Evolutionary conservation across 2,888 invertebrate genomes (phyloP), one percentile per base, ranked within the genome.

Genomic region (Byasa hedistus): DNA sequence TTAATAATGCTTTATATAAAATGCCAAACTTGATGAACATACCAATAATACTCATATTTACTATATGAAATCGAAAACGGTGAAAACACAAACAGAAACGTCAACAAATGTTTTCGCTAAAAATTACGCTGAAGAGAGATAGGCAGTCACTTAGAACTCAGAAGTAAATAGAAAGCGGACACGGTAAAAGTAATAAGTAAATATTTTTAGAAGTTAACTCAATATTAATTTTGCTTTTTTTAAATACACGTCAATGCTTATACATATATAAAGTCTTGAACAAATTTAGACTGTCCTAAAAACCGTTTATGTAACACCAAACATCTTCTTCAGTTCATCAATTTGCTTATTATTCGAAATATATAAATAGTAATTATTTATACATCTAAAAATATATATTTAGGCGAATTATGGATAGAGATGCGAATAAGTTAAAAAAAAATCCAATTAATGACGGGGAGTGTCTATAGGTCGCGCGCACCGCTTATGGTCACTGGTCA

Each of bases 151-250:
- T 59, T 44, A 65, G 58, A 69, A 54, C 64, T 51, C 57, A 44
- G 64, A 76, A 68, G 74, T 71, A 81, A 83, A 81, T 79, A 84
- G 83, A 84, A 83, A 84, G 82, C 71, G 65, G 66, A 71, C 70
- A 68, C 70, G 57, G 59, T 65, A 69, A 64, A 61, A 44, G 44
- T 44, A 44, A 32, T 44, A 44, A 67, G 69, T 65, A 71, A 73
- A 74, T 75, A 74, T 76, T 73, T 72, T 69, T 68, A 15, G 57
- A 67, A 65, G 65, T 61, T 66, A 67, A 65, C 57, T 61, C 59
- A 64, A 65, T 70, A 68, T 68, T 65, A 17, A 44, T n/a, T 44
- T 44, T 44, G 3, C 1, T 15, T 44, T 44, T 44, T 44, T 19
- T 15, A 17, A 15, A 19, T 15, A 44, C 44, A 19, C 19, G 19